A percentile compares a stretch with the other conserved stretches of the same genome.
Conservation (phyloP, 2,888 invertebrate genomes). For the Himalopsyche japonica region DNA sequence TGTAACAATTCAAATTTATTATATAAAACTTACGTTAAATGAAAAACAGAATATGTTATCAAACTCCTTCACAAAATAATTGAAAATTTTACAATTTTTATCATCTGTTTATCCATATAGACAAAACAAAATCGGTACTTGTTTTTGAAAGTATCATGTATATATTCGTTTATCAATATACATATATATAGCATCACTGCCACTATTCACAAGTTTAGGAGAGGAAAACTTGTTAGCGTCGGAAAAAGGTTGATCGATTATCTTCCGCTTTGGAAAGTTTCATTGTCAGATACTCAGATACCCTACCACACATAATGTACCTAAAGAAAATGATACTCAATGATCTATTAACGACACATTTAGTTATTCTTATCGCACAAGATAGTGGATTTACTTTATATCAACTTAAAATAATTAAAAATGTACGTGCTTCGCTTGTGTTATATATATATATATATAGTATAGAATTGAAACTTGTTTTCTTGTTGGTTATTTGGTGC, state of each 20-base stretch:
- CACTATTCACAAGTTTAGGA: conserved; percentile 7
- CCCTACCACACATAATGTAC: not conserved
- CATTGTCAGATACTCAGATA: not conserved
- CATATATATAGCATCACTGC: not conserved
- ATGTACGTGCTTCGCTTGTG: not conserved
- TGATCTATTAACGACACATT: not conserved
- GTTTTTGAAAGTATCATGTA: no score
- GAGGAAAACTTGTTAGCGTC: conserved; percentile 24
- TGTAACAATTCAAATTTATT: no score
- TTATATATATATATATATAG: no score
- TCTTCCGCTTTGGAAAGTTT: conserved; percentile 25
- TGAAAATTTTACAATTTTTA: no score
- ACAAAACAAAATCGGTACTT: no score
- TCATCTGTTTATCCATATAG: no score
- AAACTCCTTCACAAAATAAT: no score
- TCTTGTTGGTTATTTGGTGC: no score
- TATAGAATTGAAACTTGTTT: no score
- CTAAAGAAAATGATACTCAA: not conserved
- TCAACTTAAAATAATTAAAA: not conserved
- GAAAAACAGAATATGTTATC: no score
- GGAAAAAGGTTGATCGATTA: conserved; percentile 33
- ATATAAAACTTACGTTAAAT: no score
- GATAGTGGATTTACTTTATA: not conserved
- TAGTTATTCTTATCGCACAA: not conserved
- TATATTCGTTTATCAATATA: no score